Percentiles rank a stretch among this genome's conserved stretches.
Conservation (phyloP, 2,113 vertebrate species). For the Lichenostomus cassidix region DNA sequence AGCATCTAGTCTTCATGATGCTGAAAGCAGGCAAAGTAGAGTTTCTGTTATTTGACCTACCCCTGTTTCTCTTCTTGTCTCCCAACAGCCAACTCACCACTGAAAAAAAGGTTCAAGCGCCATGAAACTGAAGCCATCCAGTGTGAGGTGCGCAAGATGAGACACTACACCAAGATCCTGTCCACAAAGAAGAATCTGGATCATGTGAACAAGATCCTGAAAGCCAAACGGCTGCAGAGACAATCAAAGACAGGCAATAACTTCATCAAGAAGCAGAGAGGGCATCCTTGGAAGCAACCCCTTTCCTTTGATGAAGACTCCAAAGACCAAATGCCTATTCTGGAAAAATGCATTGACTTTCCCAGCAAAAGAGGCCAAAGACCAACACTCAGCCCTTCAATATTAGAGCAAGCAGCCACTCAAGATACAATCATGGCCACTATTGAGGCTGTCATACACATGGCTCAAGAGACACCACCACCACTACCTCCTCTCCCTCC, state of each 20-base stretch:
- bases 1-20: background rate
- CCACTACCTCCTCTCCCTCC: background rate
- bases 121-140: conserved; percentile 64
- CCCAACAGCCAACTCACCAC: conserved; percentile 66
- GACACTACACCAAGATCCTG: no score
- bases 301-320: no score
- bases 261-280: no score
- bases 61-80: conserved; percentile 5
- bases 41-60: background rate
- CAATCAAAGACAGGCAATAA: no score
- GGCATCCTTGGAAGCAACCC: no score
- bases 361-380: no score
- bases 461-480: background rate
- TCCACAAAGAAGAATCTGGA: no score
- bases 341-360: no score
- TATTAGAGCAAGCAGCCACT: conserved; percentile 71
- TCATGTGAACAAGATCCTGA: no score
- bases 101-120: conserved; percentile 85
- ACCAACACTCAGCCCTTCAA: conserved; percentile 77
- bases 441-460: background rate
- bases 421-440: background rate
- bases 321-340: no score
- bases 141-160: no score
- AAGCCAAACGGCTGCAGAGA: no score
- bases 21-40: background rate